A percentile compares a stretch with the other conserved stretches of the same genome.
phyloP scores from a whole-genome alignment of 2,888 invertebrate species.

The Dryadula phaetusa region DNA sequence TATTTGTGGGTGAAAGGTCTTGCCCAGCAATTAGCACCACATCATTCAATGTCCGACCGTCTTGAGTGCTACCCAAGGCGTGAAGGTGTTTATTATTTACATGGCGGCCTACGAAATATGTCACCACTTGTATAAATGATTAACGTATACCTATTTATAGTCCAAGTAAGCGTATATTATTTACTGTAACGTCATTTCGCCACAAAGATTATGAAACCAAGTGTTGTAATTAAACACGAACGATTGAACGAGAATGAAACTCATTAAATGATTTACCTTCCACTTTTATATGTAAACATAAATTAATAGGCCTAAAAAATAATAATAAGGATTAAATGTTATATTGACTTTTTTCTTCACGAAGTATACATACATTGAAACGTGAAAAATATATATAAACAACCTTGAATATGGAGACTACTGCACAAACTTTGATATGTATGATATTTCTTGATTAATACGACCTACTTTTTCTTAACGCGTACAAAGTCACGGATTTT shows the following conservation, averaged over 20 bases:
- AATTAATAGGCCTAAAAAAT: no score
- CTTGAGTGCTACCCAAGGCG: slow-evolving; percentile 40
- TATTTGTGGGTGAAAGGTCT: slow-evolving; percentile 46
- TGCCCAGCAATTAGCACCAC: slow-evolving; percentile 54
- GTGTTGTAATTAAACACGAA: no score
- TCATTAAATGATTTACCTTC: no score
- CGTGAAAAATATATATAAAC: neutral
- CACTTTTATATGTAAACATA: no score
- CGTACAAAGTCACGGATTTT: slow-evolving; percentile 20
- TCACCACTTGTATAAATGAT: slow-evolving; percentile 12
- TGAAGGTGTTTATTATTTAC: slow-evolving; percentile 37
- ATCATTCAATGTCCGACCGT: slow-evolving; percentile 55
- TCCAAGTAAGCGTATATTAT: neutral
- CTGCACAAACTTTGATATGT: slow-evolving; percentile 12
- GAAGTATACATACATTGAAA: neutral
- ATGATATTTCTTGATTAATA: slow-evolving; percentile 22
- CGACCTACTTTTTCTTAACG: slow-evolving; percentile 20
- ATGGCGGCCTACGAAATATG: slow-evolving; percentile 27
- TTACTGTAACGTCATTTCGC: no score
- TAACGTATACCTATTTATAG: neutral
- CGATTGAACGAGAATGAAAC: no score
- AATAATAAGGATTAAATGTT: no score
- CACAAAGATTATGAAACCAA: no score
- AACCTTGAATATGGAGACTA: neutral
- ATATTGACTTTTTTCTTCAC: no score